Base-by-base conservation (phyloP, 23 tunicate species). In the Diplosoma virens region DNA sequence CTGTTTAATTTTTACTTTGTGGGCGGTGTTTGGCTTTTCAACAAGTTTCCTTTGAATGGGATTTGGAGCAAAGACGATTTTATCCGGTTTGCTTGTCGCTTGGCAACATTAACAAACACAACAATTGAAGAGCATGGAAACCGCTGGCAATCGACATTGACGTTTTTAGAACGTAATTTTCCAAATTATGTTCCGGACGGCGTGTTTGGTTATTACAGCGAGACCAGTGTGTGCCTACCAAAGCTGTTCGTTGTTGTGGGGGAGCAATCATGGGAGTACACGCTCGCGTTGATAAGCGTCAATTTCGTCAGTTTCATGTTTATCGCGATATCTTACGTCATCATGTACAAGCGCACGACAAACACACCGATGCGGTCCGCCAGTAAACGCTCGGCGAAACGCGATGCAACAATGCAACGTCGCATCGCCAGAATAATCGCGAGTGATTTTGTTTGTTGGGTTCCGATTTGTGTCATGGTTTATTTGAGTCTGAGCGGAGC, bases 141-240 rank as follows among this genome's bases (percentile, higher is more conserved):
- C n/a, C 18, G 23, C 3, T 65, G 37, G 73, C 18, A 26, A 1
- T 20, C 56, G 14, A 32, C 45, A 3, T 1, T 17, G 24, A 3
- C 23, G 21, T 45, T 25, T 26, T 32, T 78, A n/a, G 18, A 25
- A 17, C 4, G 47, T 0, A 14, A 21, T 6, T 78, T 78, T 46
- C 83, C 83, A 1, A 16, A 47, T 25, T 3, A 47, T 1, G 4
- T 3, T 25, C 24, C 66, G 1, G 70, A 35, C n/a, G 67, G 59
- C 9, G 53, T 22, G 58, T 80, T 80, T 45, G 84, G 84, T 11
- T 80, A 80, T 53, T 80, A 80, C 60, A 34, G 77, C 1, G 84
- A 68, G 33, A 80, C 77, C 26, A 55, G 77, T 23, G 84, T 80
- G 24, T 80, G 84, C 47, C 31, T 80, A 77, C 84, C 84, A 21